A percentile compares a stretch with the other conserved stretches of the same genome.
Evolutionary conservation across 2,888 invertebrate species (phyloP).

Genomic region (Polyommatus iphigenia): DNA sequence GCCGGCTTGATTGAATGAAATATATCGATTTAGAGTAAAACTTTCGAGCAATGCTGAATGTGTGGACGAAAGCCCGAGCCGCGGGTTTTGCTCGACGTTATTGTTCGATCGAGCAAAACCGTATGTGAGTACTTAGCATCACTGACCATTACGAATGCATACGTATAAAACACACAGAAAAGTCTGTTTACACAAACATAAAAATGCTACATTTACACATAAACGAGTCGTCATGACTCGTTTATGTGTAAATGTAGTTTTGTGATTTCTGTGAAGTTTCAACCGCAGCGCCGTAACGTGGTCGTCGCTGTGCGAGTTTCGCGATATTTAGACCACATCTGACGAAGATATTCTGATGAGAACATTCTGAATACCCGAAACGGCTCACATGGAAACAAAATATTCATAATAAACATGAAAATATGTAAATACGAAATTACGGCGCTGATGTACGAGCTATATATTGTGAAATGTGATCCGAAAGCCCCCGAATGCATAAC

Average conservation of each 20-base stretch:
- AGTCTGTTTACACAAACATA: neutral
- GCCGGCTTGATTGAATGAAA: no score
- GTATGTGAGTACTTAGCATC: no score
- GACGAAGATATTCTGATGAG: neutral
- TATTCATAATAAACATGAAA: constrained; percentile 13
- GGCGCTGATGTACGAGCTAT: neutral
- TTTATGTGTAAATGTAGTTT: constrained; percentile 4
- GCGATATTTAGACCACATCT: neutral
- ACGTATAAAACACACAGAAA: neutral
- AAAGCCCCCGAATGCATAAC: neutral
- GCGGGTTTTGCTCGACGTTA: no score
- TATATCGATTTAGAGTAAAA: no score
- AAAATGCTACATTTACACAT: neutral
- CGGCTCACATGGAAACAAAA: neutral
- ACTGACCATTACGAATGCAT: no score
- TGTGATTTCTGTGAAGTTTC: neutral
- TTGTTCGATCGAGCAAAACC: no score
- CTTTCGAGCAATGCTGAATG: no score
- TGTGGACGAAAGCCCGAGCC: no score
- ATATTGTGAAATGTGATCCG: neutral
- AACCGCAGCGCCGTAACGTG: neutral
- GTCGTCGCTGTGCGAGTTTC: neutral
- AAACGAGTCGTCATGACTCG: neutral
- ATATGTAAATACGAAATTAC: constrained; percentile 7
- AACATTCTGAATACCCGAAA: neutral